Conservation (phyloP, 2,888 invertebrate species). For the Eledona agricola region DNA sequence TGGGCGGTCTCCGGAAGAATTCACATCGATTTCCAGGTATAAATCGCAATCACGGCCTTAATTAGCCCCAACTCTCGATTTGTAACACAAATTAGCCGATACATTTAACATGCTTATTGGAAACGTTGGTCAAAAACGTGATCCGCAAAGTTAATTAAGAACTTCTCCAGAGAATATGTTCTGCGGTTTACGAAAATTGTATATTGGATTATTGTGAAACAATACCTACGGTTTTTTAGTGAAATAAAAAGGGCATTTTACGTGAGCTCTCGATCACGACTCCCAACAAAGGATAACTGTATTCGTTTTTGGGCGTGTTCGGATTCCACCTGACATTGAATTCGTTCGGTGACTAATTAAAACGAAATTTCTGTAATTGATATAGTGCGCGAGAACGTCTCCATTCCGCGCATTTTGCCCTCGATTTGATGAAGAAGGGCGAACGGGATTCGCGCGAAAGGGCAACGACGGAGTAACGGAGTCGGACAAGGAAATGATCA, state of each 20-base stretch:
- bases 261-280: constrained; percentile 24
- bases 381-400: too few species aligned
- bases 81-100: constrained; percentile 14
- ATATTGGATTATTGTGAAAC: constrained; percentile 41
- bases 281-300: constrained; percentile 28
- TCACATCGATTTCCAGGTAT: constrained; percentile 7
- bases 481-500: background rate
- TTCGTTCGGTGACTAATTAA: too few species aligned
- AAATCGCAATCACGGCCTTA: constrained; percentile 7
- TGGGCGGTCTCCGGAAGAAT: constrained; percentile 15
- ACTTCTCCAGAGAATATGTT: constrained; percentile 9
- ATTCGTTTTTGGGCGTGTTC: constrained; percentile 10
- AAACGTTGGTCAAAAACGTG: constrained; percentile 13
- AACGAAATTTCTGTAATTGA: too few species aligned
- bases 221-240: constrained; percentile 28
- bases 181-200: constrained; percentile 41
- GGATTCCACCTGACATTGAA: constrained; percentile 3
- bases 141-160: constrained; percentile 22
- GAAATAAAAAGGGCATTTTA: constrained; percentile 24
- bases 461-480: background rate
- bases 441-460: too few species aligned
- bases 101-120: constrained; percentile 16
- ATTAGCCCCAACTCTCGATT: background rate
- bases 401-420: too few species aligned
- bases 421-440: too few species aligned